Evolutionary conservation across 2,113 vertebrate genomes (phyloP).

Genomic region (Rhegmatorhina hoffmannsi): DNA sequence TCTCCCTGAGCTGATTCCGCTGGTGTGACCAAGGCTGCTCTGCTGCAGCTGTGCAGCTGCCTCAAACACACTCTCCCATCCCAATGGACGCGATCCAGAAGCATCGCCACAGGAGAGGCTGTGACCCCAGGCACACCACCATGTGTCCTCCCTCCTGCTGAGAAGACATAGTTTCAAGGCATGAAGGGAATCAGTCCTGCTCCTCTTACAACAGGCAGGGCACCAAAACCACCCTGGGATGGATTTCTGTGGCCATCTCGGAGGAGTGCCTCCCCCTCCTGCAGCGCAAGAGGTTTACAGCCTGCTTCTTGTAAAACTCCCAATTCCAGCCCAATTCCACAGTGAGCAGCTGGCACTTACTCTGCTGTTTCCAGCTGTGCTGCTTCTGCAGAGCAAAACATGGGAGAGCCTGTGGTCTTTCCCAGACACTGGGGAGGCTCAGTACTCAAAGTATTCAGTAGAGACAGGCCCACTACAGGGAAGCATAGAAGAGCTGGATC

Average conservation of each 20-base stretch:
- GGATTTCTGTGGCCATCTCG: accelerated
- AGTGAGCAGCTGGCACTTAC: not conserved
- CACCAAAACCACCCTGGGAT: not conserved
- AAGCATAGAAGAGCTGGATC: not conserved
- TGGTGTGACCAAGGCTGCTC: not conserved
- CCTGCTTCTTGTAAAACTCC: not conserved
- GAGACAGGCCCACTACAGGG: not conserved
- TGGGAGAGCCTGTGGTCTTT: not conserved
- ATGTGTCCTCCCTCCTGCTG: not conserved
- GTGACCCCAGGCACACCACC: not conserved
- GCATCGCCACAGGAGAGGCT: accelerated
- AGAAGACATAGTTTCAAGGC: not conserved
- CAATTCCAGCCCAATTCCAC: not conserved
- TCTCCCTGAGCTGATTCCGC: not conserved
- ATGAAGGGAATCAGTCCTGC: not conserved
- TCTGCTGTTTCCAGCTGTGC: not conserved
- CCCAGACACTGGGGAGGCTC: not conserved
- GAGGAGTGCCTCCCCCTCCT: not conserved
- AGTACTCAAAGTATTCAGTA: not conserved
- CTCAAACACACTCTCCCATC: not conserved
- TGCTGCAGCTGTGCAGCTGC: not conserved
- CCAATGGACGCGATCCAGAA: not conserved
- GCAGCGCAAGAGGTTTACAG: not conserved
- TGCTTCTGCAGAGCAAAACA: not conserved
- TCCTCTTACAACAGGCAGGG: not conserved